These are phyloP conservation scores for Petromus typicus DNA, from an alignment of 2,113 vertebrate species.

Conservation along the genomic window DNA sequence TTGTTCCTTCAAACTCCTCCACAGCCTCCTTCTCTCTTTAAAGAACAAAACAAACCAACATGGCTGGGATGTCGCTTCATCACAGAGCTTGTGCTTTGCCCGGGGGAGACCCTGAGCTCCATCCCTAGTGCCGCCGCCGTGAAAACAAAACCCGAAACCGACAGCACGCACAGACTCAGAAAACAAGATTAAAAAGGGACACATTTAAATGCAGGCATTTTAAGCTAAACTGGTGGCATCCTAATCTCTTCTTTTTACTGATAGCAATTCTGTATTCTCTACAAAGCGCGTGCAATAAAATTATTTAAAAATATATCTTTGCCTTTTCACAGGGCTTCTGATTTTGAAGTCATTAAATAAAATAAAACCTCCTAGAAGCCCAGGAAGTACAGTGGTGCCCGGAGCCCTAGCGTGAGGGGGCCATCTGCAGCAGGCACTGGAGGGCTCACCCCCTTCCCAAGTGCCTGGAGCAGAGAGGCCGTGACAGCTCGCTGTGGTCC, in stretches of 20 bases:
- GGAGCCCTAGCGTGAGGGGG: background rate
- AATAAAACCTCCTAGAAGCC: background rate
- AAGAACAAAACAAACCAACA: background rate
- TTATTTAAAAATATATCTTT: conserved; percentile 50
- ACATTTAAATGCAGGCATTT: background rate
- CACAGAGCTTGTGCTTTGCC: background rate
- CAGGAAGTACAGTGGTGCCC: conserved; percentile 6
- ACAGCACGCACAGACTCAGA: background rate
- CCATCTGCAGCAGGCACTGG: background rate
- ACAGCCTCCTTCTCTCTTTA: background rate
- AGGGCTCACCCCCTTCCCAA: fast-evolving
- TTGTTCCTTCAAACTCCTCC: background rate
- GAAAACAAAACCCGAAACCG: background rate
- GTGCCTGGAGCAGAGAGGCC: conserved; percentile 21
- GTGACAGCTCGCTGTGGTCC: conserved; percentile 3
- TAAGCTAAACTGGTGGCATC: background rate
- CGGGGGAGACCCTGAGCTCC: background rate
- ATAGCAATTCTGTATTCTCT: background rate
- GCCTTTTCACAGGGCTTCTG: conserved; percentile 13
- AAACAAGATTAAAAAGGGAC: background rate
- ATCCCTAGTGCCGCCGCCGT: background rate
- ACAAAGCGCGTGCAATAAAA: background rate
- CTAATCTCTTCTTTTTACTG: background rate
- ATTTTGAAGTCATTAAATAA: conserved; percentile 42
- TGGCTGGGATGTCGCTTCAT: background rate